Conservation (phyloP, 2,888 invertebrate genomes). For the Malthinus seriepunctatus region DNA sequence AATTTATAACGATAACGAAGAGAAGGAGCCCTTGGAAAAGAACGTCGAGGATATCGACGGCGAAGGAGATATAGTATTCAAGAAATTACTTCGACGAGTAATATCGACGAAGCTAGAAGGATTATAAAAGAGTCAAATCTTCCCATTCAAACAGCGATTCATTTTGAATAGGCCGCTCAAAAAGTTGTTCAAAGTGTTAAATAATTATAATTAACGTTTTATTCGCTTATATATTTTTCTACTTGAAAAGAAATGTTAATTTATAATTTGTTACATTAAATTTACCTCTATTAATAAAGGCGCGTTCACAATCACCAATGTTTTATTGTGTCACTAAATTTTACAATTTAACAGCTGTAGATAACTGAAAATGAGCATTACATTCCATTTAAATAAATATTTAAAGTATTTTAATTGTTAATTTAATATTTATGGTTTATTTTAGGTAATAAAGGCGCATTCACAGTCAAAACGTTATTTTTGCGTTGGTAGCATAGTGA, state of each 20-base stretch:
- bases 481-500: too few species aligned
- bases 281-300: too few species aligned
- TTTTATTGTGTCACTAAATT: too few species aligned
- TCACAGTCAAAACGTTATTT: too few species aligned
- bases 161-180: conserved; percentile 92
- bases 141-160: conserved; percentile 77
- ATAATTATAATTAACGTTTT: conserved; percentile 16
- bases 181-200: conserved; percentile 69
- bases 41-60: conserved; percentile 76
- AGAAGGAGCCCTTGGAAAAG: conserved; percentile 72
- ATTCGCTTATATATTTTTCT: conserved; percentile 5
- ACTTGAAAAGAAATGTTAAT: not conserved
- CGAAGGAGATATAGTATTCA: conserved; percentile 56
- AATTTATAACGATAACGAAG: conserved; percentile 88
- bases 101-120: conserved; percentile 80
- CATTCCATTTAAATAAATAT: too few species aligned
- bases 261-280: too few species aligned
- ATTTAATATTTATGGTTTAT: too few species aligned
- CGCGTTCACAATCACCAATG: too few species aligned
- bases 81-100: conserved; percentile 62
- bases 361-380: too few species aligned
- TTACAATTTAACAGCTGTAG: too few species aligned
- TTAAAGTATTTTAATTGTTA: too few species aligned
- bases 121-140: conserved; percentile 84
- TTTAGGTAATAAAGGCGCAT: too few species aligned